A percentile compares a stretch with the other conserved stretches of the same genome.
phyloP scores from a whole-genome alignment of 2,113 vertebrate genomes.

The Promerops cafer region DNA sequence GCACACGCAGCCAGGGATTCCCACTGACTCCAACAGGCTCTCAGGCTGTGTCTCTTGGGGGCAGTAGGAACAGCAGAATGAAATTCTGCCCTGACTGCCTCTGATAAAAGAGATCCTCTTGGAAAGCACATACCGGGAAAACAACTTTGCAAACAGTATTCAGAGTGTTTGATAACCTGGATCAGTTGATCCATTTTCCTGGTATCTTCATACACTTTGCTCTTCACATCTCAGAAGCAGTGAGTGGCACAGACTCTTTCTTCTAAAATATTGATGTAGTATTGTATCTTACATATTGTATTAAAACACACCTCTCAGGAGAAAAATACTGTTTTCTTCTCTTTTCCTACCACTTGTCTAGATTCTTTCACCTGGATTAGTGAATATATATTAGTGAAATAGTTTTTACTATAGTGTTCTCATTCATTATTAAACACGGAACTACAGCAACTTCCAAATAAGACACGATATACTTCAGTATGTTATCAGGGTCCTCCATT shows the following conservation, averaged over 20 bases:
- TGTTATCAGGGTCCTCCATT: background rate
- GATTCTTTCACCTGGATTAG: background rate
- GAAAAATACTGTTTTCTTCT: background rate
- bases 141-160: background rate
- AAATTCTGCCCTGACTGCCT: background rate
- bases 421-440: background rate
- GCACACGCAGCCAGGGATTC: background rate
- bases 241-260: background rate
- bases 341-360: background rate
- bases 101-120: background rate
- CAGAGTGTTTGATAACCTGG: background rate
- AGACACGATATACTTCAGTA: background rate
- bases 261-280: background rate
- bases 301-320: background rate
- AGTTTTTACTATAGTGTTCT: background rate
- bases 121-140: background rate
- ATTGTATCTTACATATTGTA: background rate
- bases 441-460: background rate
- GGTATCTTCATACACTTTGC: background rate
- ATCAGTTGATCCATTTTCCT: background rate
- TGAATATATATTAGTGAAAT: background rate
- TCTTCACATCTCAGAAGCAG: background rate
- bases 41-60: background rate
- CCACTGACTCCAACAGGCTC: background rate
- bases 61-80: background rate